Percentiles rank a stretch among this genome's conserved stretches.
These are phyloP conservation scores for Drosophila subsilvestris DNA, from an alignment of 2,888 invertebrate genomes.

Conservation along the genomic window DNA sequence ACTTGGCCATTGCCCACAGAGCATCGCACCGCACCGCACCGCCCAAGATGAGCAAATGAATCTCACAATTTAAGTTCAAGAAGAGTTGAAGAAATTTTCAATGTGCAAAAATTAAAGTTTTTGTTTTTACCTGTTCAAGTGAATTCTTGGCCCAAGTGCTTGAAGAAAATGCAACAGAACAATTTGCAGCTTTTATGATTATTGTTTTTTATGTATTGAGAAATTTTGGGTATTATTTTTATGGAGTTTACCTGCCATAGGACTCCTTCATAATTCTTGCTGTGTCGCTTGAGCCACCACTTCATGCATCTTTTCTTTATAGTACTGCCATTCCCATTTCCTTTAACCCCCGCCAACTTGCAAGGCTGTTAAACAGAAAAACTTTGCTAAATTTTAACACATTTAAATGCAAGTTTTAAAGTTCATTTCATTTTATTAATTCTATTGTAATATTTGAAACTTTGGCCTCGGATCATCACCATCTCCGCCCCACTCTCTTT, in stretches of 20 bases:
- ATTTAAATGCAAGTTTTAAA: background rate
- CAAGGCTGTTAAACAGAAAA: background rate
- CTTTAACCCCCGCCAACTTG: background rate
- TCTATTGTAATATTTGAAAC: background rate
- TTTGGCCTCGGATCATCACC: background rate
- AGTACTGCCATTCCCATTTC: background rate
- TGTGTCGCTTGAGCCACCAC: no score
- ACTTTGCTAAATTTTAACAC: background rate
- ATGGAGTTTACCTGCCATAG: no score
- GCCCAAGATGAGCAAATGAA: conserved; percentile 17
- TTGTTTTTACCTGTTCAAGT: background rate
- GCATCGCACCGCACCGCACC: conserved; percentile 15
- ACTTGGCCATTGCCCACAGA: conserved; percentile 37
- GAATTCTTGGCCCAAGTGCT: background rate
- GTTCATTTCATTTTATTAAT: background rate
- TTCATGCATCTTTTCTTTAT: no score
- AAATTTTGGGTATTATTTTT: background rate
- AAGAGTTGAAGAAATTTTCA: background rate
- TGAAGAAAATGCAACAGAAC: background rate
- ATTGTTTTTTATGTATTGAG: background rate
- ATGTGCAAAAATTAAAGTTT: background rate
- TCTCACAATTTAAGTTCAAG: conserved; percentile 11
- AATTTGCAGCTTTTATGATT: background rate
- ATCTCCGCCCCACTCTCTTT: no score
- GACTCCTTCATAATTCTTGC: no score